A percentile compares a stretch with the other conserved stretches of the same genome.
Evolutionary conservation across 2,797 vertebrate genomes (phyloP).

Genomic region (Brachyalestes nurse): DNA sequence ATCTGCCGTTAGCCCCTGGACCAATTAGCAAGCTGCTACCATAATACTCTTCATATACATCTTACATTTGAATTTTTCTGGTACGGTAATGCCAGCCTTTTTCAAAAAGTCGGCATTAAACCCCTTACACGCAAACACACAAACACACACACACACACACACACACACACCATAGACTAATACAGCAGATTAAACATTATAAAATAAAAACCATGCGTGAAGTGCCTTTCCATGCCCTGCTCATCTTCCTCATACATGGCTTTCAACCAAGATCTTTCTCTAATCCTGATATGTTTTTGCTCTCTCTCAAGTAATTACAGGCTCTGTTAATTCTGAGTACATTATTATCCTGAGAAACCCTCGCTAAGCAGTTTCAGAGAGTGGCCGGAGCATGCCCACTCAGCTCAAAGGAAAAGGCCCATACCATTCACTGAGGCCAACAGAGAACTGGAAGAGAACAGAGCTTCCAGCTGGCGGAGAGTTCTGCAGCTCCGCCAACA

Average conservation of each 20-base stretch:
- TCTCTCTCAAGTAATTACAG: conserved; percentile 47
- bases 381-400: conserved; percentile 8
- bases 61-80: no score
- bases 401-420: neutral
- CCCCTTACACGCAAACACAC: no score
- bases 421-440: conserved; percentile 15
- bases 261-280: conserved; percentile 36
- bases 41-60: no score
- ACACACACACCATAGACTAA: no score
- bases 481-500: neutral
- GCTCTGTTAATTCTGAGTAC: conserved; percentile 41
- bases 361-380: conserved; percentile 10
- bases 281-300: conserved; percentile 39
- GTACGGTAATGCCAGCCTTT: no score
- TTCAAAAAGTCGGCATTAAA: no score
- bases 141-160: no score
- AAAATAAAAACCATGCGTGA: no score
- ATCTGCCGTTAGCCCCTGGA: no score
- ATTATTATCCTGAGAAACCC: conserved; percentile 41
- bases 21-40: no score
- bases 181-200: no score
- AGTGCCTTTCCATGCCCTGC: conserved; percentile 1
- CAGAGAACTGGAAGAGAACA: conserved; percentile 27
- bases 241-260: conserved; percentile 45
- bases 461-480: conserved; percentile 1